Percentiles rank a stretch among this genome's conserved stretches.
These are phyloP conservation scores for Iselma pallidipennis DNA, from an alignment of 2,888 invertebrate genomes.

Conservation along the genomic window DNA sequence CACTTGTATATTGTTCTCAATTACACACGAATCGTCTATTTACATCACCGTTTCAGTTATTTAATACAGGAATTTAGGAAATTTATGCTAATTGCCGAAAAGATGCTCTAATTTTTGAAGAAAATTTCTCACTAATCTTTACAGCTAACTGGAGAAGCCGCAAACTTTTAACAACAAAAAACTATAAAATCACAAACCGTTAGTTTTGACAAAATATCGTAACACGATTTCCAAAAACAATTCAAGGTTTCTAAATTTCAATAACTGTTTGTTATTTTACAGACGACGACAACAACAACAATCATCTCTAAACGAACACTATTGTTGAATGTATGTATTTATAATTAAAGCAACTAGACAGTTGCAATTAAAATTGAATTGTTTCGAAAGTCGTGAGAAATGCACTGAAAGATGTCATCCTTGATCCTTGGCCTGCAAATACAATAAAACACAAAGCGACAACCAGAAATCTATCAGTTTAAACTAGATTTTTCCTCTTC, in stretches of 20 bases:
- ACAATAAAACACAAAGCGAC: too few species aligned
- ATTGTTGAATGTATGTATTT: not conserved
- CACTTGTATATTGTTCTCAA: not conserved
- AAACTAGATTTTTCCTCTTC: not conserved
- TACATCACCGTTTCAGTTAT: not conserved
- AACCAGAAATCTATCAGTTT: not conserved
- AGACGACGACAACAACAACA: not conserved
- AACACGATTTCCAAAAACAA: too few species aligned
- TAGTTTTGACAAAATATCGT: too few species aligned
- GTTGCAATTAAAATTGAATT: not conserved
- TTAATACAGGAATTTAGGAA: not conserved
- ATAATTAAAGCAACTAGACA: not conserved
- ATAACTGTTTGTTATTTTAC: not conserved
- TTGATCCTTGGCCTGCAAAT: not conserved
- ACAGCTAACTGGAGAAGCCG: too few species aligned
- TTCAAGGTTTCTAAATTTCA: not conserved
- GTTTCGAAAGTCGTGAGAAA: not conserved
- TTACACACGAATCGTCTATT: not conserved
- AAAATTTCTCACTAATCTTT: too few species aligned
- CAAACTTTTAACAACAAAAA: too few species aligned
- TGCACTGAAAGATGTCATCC: not conserved
- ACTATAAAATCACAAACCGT: too few species aligned
- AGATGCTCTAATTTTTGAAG: too few species aligned
- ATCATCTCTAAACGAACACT: not conserved
- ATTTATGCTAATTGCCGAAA: not conserved